phyloP scores from a whole-genome alignment of 2,113 vertebrate species.

The Anolis carolinensis region DNA sequence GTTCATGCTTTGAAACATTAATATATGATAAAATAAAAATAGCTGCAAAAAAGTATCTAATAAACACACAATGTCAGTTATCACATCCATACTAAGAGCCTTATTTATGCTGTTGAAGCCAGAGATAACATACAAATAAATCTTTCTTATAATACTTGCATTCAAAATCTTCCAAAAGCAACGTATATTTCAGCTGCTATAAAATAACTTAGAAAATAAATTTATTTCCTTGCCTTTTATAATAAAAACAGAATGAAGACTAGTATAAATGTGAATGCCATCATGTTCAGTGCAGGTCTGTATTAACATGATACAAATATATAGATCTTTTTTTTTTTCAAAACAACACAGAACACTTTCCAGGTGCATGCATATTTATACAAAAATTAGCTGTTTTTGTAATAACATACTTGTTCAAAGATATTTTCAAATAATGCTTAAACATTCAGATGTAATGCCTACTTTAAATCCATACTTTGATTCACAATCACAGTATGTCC shows the following conservation, averaged over 20 bases:
- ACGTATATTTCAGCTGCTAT: neutral
- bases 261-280: neutral
- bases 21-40: neutral
- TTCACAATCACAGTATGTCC: neutral
- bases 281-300: neutral
- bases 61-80: neutral
- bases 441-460: neutral
- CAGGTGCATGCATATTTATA: too few species aligned
- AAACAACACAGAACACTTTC: neutral
- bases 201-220: neutral
- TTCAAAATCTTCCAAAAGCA: neutral
- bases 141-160: neutral
- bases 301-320: neutral
- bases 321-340: neutral
- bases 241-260: neutral
- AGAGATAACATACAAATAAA: neutral
- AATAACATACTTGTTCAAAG: neutral
- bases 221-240: neutral
- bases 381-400: neutral
- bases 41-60: neutral
- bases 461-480: neutral
- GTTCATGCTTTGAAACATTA: neutral
- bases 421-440: too few species aligned
- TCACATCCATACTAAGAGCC: neutral
- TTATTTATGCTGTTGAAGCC: neutral